phyloP scores from a whole-genome alignment of 1,140 invertebrate species.

The Rhagoletis zephyria region DNA sequence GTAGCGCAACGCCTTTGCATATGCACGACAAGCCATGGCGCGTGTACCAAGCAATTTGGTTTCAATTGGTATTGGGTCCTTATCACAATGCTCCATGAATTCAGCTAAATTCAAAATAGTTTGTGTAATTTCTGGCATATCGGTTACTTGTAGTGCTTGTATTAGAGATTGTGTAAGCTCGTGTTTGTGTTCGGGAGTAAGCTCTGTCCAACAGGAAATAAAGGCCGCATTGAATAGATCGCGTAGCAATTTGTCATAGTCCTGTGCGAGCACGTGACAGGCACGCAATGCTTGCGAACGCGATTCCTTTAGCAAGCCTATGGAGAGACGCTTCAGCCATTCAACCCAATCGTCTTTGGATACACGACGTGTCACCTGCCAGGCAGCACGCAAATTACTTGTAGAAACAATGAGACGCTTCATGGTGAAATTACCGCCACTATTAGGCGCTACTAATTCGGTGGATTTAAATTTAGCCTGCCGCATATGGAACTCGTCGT shows the following conservation, averaged over 20 bases:
- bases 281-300: constrained; percentile 93
- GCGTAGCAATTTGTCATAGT: constrained; percentile 92
- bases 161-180: constrained; percentile 91
- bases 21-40: constrained; percentile 89
- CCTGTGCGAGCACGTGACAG: constrained; percentile 92
- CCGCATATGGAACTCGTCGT: constrained; percentile 79
- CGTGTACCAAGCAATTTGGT: constrained; percentile 85
- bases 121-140: constrained; percentile 97
- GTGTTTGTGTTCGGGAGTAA: constrained; percentile 85
- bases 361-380: constrained; percentile 90
- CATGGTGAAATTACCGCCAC: constrained; percentile 78
- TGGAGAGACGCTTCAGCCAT: constrained; percentile 92
- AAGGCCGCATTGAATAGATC: constrained; percentile 99
- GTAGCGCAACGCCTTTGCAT: constrained; percentile 97
- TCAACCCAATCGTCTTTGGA: constrained; percentile 99
- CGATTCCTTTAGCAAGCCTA: constrained; percentile 95
- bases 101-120: constrained; percentile 97
- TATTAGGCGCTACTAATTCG: constrained; percentile 72
- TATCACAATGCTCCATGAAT: constrained; percentile 99
- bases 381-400: constrained; percentile 88
- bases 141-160: constrained; percentile 91
- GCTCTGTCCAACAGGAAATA: constrained; percentile 98
- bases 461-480: constrained; percentile 76
- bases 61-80: constrained; percentile 92
- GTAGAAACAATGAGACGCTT: constrained; percentile 88